phyloP scores from a whole-genome alignment of 2,797 vertebrate genomes.

The Chiropotes sagulatus region DNA sequence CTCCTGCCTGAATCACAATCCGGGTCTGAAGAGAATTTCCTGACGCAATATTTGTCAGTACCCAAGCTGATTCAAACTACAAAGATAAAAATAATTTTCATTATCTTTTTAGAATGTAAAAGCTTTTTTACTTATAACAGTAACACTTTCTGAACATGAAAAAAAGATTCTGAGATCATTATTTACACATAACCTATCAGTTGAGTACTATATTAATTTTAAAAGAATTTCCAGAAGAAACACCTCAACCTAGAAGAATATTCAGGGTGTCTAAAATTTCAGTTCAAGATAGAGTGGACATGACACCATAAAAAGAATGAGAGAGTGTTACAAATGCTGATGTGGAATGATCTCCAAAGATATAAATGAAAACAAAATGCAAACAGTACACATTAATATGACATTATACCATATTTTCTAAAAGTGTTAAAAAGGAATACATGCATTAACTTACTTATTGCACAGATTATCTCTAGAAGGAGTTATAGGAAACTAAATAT shows the following conservation, averaged over 20 bases:
- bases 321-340: not conserved
- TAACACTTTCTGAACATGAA: conserved; percentile 42
- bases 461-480: conserved; percentile 2
- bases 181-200: not conserved
- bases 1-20: conserved; percentile 90
- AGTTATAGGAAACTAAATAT: conserved; percentile 2
- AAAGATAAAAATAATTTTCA: conserved; percentile 75
- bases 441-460: conserved; percentile 19
- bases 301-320: not conserved
- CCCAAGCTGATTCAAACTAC: conserved; percentile 90
- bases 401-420: not conserved
- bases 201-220: conserved; percentile 13
- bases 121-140: conserved; percentile 49
- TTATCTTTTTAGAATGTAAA: conserved; percentile 62
- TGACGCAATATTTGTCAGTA: conserved; percentile 90
- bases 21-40: conserved; percentile 90
- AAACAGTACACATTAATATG: not conserved
- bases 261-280: conserved; percentile 39
- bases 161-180: conserved; percentile 16
- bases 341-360: not conserved
- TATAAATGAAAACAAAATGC: not conserved
- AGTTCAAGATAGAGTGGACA: conserved; percentile 11
- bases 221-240: conserved; percentile 52
- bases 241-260: conserved; percentile 26
- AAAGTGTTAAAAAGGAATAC: not conserved